A percentile compares a stretch with the other conserved stretches of the same genome.
Conservation (phyloP, 2,113 vertebrate species). For the Pelmatolapia mariae region DNA sequence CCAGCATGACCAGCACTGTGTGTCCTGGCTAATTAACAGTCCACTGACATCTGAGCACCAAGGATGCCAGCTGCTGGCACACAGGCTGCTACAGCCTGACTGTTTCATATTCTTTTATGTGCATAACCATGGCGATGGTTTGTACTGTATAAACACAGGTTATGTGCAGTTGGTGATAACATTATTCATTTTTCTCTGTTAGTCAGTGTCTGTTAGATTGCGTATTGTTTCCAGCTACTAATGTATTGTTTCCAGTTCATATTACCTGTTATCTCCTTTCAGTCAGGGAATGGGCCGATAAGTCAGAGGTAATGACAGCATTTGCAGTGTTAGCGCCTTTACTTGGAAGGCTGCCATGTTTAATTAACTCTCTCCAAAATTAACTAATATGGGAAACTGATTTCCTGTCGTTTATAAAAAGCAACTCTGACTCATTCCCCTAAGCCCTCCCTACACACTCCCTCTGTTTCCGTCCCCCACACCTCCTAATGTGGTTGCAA, state of each 20-base stretch:
- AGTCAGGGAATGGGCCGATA: neutral
- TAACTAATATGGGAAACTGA: neutral
- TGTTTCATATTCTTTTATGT: neutral
- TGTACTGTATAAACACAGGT: neutral
- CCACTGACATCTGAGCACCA: neutral
- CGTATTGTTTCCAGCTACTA: neutral
- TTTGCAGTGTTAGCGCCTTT: neutral
- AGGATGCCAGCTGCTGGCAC: slow-evolving; percentile 7
- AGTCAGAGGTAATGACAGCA: neutral
- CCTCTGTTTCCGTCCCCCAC: neutral
- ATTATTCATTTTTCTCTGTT: neutral
- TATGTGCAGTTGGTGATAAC: neutral
- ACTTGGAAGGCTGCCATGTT: neutral
- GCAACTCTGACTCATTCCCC: neutral
- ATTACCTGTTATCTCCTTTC: neutral
- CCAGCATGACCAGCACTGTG: neutral
- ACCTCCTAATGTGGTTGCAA: neutral
- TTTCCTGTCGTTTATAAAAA: neutral
- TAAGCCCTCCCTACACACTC: neutral
- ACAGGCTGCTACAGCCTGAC: neutral
- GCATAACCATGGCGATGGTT: neutral
- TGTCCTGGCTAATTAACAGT: slow-evolving; percentile 27
- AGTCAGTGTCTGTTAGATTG: neutral
- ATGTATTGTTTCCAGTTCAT: neutral
- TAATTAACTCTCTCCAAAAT: neutral